These are phyloP conservation scores for Dasypolia templi DNA, from an alignment of 2,888 invertebrate species.

Conservation along the genomic window DNA sequence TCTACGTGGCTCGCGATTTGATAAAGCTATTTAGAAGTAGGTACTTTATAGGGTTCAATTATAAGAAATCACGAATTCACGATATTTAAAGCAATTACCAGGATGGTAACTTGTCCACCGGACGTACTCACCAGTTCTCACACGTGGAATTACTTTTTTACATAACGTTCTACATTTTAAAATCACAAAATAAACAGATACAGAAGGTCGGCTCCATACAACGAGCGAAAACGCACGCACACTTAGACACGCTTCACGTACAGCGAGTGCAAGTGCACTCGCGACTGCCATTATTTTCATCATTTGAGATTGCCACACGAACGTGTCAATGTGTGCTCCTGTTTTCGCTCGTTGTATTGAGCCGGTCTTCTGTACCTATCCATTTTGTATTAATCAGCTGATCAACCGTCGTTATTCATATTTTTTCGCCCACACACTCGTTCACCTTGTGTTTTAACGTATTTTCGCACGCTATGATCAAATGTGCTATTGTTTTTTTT, in stretches of 20 bases:
- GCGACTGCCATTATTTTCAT: background rate
- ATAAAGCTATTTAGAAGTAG: slow-evolving; percentile 20
- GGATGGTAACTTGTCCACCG: slow-evolving; percentile 9
- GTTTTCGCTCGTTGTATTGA: background rate
- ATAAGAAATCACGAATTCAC: slow-evolving; percentile 9
- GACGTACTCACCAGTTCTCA: background rate
- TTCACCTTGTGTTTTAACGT: slow-evolving; percentile 86
- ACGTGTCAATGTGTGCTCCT: background rate
- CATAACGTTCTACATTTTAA: background rate
- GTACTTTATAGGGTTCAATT: slow-evolving; percentile 10
- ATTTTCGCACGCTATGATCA: slow-evolving; percentile 81
- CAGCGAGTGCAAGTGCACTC: slow-evolving; percentile 10
- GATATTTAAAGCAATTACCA: slow-evolving; percentile 8
- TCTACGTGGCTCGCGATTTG: slow-evolving; percentile 49
- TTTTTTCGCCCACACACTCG: slow-evolving; percentile 77
- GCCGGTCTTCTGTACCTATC: slow-evolving; percentile 11
- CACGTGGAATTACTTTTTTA: slow-evolving; percentile 20
- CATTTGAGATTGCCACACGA: background rate
- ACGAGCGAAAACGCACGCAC: background rate
- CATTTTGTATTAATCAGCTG: slow-evolving; percentile 59
- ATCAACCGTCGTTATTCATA: slow-evolving; percentile 68
- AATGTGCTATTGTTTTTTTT: slow-evolving; percentile 77
- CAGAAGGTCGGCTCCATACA: background rate
- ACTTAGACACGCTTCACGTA: background rate
- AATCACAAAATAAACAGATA: background rate